Percentiles rank a stretch among this genome's conserved stretches.
These are phyloP conservation scores for Limulus polyphemus DNA, from an alignment of 2,888 invertebrate species.

Conservation along the genomic window DNA sequence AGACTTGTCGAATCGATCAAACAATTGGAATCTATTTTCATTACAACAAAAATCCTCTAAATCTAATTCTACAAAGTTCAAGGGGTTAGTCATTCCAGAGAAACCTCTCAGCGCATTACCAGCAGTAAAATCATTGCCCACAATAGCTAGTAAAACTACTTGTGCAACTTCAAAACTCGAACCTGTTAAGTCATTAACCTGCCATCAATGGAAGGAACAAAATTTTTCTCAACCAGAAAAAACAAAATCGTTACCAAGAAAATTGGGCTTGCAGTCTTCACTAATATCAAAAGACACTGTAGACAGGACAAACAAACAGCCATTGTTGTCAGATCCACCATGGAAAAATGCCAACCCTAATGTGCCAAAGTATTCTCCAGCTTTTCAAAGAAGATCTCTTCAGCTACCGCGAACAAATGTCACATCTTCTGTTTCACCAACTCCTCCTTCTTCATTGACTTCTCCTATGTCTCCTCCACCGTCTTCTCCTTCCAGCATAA, in stretches of 20 bases:
- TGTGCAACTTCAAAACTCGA: background rate
- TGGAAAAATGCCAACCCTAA: conserved; percentile 27
- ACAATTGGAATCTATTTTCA: no score
- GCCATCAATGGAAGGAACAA: background rate
- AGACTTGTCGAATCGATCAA: no score
- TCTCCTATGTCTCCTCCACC: conserved; percentile 35
- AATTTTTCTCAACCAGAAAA: no score
- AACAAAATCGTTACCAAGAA: no score
- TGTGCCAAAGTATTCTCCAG: conserved; percentile 66
- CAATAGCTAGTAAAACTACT: conserved; percentile 10
- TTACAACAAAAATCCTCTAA: conserved; percentile 40
- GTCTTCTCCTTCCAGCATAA: conserved; percentile 41
- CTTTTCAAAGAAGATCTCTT: conserved; percentile 61
- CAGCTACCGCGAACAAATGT: conserved; percentile 9
- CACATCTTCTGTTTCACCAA: conserved; percentile 45
- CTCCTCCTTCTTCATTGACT: conserved; percentile 15
- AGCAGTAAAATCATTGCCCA: conserved; percentile 46
- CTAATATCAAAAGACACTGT: no score
- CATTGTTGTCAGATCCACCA: conserved; percentile 23
- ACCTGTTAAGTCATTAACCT: no score
- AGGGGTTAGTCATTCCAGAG: conserved; percentile 80
- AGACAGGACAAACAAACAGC: background rate
- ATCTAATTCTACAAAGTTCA: conserved; percentile 66
- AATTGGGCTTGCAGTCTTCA: no score
- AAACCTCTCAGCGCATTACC: conserved; percentile 44